phyloP scores from a whole-genome alignment of 2,797 vertebrate genomes.

The Hephaestus fuliginosus region DNA sequence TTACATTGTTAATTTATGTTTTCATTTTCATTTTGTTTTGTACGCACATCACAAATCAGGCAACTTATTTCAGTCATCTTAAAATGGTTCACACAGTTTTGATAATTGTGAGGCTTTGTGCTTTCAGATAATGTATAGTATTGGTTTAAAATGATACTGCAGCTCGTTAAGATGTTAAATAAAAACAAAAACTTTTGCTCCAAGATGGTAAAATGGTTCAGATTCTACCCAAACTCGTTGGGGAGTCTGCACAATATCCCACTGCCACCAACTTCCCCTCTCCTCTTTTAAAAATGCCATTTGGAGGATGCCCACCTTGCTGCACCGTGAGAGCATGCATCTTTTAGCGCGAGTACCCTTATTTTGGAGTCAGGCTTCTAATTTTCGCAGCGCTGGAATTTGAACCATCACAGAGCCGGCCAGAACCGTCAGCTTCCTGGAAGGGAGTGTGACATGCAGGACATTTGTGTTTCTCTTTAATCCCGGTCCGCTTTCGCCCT shows the following conservation, averaged over 20 bases:
- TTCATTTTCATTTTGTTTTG: background rate
- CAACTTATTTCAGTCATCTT: background rate
- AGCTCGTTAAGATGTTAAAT: background rate
- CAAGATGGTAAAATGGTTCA: background rate
- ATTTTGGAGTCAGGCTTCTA: background rate
- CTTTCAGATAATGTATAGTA: background rate
- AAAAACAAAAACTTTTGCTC: too few relatives aligned
- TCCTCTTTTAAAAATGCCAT: background rate
- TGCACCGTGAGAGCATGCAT: background rate
- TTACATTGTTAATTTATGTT: background rate
- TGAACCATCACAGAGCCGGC: background rate
- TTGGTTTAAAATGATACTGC: background rate
- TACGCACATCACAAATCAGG: background rate
- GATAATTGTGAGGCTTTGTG: background rate
- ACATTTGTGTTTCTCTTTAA: slow-evolving; percentile 11
- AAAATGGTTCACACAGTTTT: background rate
- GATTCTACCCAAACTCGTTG: background rate
- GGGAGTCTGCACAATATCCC: background rate
- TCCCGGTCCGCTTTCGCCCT: background rate
- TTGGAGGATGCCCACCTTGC: background rate
- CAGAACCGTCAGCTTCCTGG: background rate
- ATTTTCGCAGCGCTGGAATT: background rate
- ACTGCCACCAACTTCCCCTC: background rate
- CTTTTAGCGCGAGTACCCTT: background rate
- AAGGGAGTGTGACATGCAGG: background rate